These are phyloP conservation scores for Onychorhynchus coronatus DNA, from an alignment of 2,113 vertebrate species.

Conservation along the genomic window DNA sequence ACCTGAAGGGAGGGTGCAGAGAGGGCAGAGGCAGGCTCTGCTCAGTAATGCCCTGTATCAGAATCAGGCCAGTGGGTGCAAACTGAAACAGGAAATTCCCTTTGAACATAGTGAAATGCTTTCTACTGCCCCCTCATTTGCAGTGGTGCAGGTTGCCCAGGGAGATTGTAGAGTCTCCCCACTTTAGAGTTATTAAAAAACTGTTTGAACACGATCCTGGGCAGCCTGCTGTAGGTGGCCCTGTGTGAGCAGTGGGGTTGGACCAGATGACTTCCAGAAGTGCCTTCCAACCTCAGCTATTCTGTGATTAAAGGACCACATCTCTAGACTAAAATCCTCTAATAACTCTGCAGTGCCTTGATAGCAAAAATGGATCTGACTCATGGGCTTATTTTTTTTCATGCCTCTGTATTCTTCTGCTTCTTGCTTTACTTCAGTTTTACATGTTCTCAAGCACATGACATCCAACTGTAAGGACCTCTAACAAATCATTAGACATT, in stretches of 20 bases:
- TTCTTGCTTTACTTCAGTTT: background rate
- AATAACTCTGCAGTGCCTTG: background rate
- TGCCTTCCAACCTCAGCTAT: background rate
- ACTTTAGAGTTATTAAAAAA: rapidly evolving
- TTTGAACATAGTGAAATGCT: background rate
- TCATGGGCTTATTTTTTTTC: background rate
- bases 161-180: background rate
- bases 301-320: background rate
- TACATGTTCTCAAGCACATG: background rate
- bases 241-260: background rate
- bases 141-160: background rate
- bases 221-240: background rate
- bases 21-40: background rate
- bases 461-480: background rate
- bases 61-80: rapidly evolving
- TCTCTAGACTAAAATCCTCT: background rate
- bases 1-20: background rate
- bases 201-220: rapidly evolving
- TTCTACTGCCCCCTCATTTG: background rate
- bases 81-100: background rate
- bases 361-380: background rate
- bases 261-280: background rate
- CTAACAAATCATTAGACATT: background rate
- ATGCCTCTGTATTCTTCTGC: background rate
- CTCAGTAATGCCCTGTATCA: background rate